Conservation (phyloP, 2,113 vertebrate species). For the Pseudorectes ferrugineus region DNA sequence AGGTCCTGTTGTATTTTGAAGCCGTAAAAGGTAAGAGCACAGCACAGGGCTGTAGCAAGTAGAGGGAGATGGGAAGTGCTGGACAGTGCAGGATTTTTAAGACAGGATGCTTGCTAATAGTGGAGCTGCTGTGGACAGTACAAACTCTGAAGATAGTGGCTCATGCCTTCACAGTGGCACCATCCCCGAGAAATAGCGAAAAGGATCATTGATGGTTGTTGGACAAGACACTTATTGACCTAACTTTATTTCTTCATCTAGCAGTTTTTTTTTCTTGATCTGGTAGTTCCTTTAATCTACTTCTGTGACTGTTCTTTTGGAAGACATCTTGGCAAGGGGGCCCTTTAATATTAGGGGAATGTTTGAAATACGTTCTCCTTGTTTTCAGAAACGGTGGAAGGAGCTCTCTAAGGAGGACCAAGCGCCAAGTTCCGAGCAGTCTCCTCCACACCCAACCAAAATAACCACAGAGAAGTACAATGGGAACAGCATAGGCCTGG, state of each 20-base stretch:
- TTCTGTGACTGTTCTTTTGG: not conserved
- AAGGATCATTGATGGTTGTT: not conserved
- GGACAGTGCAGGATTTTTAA: not conserved
- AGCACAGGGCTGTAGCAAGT: not conserved
- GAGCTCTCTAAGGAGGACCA: constrained; percentile 77
- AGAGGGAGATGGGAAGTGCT: not conserved
- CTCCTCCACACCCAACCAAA: constrained; percentile 64
- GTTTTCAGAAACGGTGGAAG: constrained; percentile 74
- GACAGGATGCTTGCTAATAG: not conserved
- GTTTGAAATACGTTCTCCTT: constrained; percentile 8
- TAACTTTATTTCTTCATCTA: not conserved
- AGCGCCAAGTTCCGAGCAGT: constrained; percentile 73
- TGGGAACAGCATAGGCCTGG: constrained; percentile 70
- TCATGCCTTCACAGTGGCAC: not conserved
- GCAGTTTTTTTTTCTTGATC: not conserved
- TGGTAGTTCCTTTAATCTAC: not conserved
- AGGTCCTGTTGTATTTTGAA: not conserved
- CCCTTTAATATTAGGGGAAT: not conserved
- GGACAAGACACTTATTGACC: not conserved
- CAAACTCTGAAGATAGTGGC: not conserved
- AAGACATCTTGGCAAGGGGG: not conserved
- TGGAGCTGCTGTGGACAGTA: not conserved
- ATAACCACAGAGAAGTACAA: constrained; percentile 78
- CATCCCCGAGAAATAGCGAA: not conserved
- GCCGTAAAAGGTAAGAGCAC: not conserved